These are phyloP conservation scores for Narcine bancroftii DNA, from an alignment of 2,113 vertebrate species.

Conservation along the genomic window DNA sequence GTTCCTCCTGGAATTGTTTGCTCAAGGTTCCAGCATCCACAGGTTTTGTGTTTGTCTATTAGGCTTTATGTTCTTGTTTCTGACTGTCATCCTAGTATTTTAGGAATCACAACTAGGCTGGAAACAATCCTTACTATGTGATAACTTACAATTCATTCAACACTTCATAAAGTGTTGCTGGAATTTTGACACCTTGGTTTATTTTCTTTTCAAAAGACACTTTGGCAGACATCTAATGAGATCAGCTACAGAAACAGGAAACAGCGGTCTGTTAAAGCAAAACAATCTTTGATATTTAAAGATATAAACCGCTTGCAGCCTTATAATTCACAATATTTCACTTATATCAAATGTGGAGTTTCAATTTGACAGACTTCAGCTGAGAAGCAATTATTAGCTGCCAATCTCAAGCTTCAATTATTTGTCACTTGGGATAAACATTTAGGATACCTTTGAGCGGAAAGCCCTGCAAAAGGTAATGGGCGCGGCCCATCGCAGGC, in stretches of 20 bases:
- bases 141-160: neutral
- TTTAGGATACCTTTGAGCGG: too few species aligned
- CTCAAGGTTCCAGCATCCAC: too few species aligned
- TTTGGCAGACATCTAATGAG: neutral
- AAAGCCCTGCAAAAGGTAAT: too few species aligned
- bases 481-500: too few species aligned
- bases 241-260: neutral
- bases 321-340: conserved; percentile 14
- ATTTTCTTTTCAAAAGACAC: neutral
- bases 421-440: neutral
- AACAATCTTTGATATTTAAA: neutral
- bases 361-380: neutral
- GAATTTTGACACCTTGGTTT: neutral
- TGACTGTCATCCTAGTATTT: neutral
- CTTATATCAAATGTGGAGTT: neutral
- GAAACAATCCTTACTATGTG: neutral
- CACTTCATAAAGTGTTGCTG: neutral
- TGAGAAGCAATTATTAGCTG: conserved; percentile 12
- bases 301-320: neutral
- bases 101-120: neutral
- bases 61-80: neutral
- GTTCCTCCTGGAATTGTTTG: too few species aligned
- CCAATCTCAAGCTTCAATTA: neutral
- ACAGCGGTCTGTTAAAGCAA: neutral
- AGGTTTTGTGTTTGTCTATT: too few species aligned